phyloP scores from a whole-genome alignment of 2,888 invertebrate species.

The Drosophila borealis region DNA sequence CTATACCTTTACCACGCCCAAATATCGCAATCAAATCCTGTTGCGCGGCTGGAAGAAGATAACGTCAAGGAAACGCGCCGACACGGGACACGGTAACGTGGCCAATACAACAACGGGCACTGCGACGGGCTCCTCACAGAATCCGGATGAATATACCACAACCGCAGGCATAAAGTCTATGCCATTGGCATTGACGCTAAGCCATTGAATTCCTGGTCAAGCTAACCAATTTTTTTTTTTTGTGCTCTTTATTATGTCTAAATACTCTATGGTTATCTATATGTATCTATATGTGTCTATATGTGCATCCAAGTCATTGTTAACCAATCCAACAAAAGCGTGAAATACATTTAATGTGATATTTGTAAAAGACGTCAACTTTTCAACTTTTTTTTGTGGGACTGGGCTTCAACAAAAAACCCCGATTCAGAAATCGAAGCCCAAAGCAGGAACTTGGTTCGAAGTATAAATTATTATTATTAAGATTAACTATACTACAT shows the following conservation, averaged over 20 bases:
- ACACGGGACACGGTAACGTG: constrained; percentile 80
- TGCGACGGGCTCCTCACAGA: constrained; percentile 82
- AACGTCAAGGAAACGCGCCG: constrained; percentile 82
- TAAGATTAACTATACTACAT: too few species aligned
- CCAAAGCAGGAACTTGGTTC: too few species aligned
- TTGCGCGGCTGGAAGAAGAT: constrained; percentile 84
- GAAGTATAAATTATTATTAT: too few species aligned
- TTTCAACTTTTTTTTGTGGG: background rate
- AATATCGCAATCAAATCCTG: constrained; percentile 86
- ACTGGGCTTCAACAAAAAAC: too few species aligned
- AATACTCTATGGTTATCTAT: constrained; percentile 32
- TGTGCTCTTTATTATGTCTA: constrained; percentile 38
- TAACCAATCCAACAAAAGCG: constrained; percentile 59
- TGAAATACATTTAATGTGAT: constrained; percentile 77
- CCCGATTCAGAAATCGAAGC: too few species aligned
- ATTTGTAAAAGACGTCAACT: constrained; percentile 64
- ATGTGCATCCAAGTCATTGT: constrained; percentile 60
- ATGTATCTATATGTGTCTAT: constrained; percentile 44
- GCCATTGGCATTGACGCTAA: constrained; percentile 64
- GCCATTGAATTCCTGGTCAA: constrained; percentile 31
- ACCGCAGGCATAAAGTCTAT: constrained; percentile 54
- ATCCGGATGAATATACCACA: constrained; percentile 75
- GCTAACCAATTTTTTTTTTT: background rate
- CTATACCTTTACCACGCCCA: constrained; percentile 89
- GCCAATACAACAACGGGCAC: constrained; percentile 81